Evolutionary conservation across 1,140 invertebrate genomes (phyloP).

Genomic region (Bilobella aurantiaca): DNA sequence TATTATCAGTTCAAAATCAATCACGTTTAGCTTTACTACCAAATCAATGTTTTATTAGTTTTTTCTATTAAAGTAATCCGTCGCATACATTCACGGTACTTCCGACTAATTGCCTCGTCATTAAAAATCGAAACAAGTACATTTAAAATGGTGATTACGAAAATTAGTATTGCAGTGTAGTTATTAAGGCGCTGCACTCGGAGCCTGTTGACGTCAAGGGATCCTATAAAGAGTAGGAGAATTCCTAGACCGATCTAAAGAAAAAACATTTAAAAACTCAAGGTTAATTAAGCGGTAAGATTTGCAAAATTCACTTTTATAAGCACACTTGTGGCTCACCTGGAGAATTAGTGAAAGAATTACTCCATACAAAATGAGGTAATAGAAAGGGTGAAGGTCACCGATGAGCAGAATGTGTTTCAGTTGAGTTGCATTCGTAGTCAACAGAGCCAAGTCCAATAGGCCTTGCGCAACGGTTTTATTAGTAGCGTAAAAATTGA

Average conservation of each 20-base stretch:
- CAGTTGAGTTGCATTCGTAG: slow-evolving; percentile 42
- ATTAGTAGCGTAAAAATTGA: slow-evolving; percentile 39
- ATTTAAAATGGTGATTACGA: not conserved
- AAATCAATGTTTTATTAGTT: too few species aligned
- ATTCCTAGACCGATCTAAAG: not conserved
- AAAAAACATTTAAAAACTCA: not conserved
- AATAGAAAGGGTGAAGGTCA: slow-evolving; percentile 38
- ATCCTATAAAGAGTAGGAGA: not conserved
- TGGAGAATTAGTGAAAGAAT: slow-evolving; percentile 41
- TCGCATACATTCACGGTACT: not conserved
- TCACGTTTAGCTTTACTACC: too few species aligned
- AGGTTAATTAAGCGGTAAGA: not conserved
- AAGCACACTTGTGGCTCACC: slow-evolving; percentile 33
- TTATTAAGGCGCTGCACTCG: not conserved
- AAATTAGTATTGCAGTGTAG: not conserved
- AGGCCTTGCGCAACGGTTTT: slow-evolving; percentile 42
- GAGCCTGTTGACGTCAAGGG: not conserved
- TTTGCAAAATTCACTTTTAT: slow-evolving; percentile 8
- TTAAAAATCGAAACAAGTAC: slow-evolving; percentile 1
- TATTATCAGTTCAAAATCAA: too few species aligned
- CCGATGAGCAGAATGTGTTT: slow-evolving; percentile 40
- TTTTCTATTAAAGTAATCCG: too few species aligned
- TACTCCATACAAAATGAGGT: slow-evolving; percentile 40
- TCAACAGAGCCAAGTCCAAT: slow-evolving; percentile 41
- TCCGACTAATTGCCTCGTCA: not conserved